Conservation (phyloP, 2,113 vertebrate species). For the Raja brachyura region DNA sequence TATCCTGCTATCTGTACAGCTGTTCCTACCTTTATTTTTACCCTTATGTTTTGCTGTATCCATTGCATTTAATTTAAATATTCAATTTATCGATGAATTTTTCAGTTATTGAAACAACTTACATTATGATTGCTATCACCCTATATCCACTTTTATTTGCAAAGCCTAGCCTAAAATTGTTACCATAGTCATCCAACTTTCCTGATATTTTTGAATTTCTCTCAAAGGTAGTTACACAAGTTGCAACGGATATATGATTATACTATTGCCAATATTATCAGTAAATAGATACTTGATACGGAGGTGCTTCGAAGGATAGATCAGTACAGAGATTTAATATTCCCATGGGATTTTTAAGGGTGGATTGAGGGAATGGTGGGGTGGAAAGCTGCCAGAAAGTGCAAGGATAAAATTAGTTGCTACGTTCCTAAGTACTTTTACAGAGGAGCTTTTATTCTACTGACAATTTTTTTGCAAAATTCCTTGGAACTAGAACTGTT, state of each 20-base stretch:
- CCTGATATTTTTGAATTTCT: neutral
- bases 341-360: neutral
- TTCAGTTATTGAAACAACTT: no score
- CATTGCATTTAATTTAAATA: no score
- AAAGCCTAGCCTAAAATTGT: neutral
- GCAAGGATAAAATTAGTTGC: neutral
- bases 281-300: neutral
- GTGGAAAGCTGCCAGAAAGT: no score
- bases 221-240: neutral
- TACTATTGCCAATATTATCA: neutral
- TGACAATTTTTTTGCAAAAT: neutral
- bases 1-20: no score
- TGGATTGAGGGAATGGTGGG: neutral
- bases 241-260: neutral
- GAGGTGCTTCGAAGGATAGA: neutral
- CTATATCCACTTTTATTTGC: no score
- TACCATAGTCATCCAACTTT: neutral
- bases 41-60: no score
- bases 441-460: conserved; percentile 22
- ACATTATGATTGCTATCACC: no score
- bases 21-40: no score
- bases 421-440: neutral
- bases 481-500: neutral
- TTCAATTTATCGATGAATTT: no score
- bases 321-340: neutral